Base-by-base conservation (phyloP, 2,888 invertebrate species). In the Ornithoptera alexandrae region DNA sequence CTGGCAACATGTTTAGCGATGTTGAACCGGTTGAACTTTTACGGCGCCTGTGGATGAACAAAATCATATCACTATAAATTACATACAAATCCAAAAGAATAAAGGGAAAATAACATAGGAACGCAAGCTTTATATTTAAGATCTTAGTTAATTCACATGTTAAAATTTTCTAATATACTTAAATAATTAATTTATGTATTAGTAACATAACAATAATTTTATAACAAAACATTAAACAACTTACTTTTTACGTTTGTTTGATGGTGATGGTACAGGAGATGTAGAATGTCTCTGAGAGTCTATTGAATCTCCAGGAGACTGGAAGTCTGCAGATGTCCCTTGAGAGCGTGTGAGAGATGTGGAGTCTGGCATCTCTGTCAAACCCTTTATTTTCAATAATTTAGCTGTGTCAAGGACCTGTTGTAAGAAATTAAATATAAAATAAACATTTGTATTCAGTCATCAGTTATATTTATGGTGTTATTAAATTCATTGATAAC, bases 341-440 rank as follows among this genome's bases (percentile, higher is more conserved):
- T 95, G 95, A 59, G 96, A 94, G 76, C 96, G 95, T 67, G 95
- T 95, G 69, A 96, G 88, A 18, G 96, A 95, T 66, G 96, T 95
- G 56, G 96, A 95, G 76, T 96, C 95, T 12, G 96, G 97, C 94
- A 97, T 97, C 85, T 97, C 97, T 18, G 97, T 97, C 61, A 97
- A 92, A 22, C 97, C 97, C 89, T 97, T 97, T 70, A 97, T 97
- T 91, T 97, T 97, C 65, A 97, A 93, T 85, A 96, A 95, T 84
- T 97, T 97, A 1, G 97, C 97, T 39, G 97, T 97, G 93, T 97
- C 94, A 72, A 95, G 89, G 77, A 95, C 94, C 88, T 95, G 93
- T 1, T 58, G 64, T 57, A 12, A 36, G 6, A 50, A 39, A 36
- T 60, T 30, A 61, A 22, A 15, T 22, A 2, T 22, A 22, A 59